Evolutionary conservation across 53 echinoderm and acorn worm genomes (phyloP).

Genomic region (Patiria pectinifera): DNA sequence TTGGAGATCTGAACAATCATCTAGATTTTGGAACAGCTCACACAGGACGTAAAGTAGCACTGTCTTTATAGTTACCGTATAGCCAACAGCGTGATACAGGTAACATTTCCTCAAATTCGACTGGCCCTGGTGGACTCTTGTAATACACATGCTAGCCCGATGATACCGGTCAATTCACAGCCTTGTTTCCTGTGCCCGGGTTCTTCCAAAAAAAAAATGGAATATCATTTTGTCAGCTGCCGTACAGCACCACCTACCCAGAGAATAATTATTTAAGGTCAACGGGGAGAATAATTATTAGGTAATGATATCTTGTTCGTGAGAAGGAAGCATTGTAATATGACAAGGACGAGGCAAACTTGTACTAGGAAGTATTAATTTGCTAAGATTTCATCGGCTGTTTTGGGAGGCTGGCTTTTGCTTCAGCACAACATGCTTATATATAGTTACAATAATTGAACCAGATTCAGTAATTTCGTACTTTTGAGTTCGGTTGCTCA

Average conservation of each 20-base stretch:
- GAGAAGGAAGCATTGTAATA: background rate
- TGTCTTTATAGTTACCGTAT: background rate
- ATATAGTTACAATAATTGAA: too few relatives aligned
- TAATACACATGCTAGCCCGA: background rate
- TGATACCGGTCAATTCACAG: background rate
- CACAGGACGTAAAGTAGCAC: too few relatives aligned
- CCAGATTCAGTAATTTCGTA: too few relatives aligned
- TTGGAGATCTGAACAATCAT: too few relatives aligned
- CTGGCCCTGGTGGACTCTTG: background rate
- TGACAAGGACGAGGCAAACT: background rate
- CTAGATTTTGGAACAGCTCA: too few relatives aligned
- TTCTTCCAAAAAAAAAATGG: background rate
- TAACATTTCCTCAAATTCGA: slow-evolving; percentile 25
- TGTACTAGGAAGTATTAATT: background rate
- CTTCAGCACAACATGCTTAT: too few relatives aligned
- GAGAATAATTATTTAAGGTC: background rate
- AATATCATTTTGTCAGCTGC: background rate
- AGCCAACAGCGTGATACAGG: background rate
- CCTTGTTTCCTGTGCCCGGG: slow-evolving; percentile 26
- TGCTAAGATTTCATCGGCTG: background rate
- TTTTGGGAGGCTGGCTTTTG: too few relatives aligned
- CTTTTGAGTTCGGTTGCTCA: too few relatives aligned
- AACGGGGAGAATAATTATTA: background rate
- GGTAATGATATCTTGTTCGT: background rate
- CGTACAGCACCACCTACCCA: background rate